A percentile compares a stretch with the other conserved stretches of the same genome.
Evolutionary conservation across 1,140 invertebrate genomes (phyloP).

Genomic region (Anastatus disparis): DNA sequence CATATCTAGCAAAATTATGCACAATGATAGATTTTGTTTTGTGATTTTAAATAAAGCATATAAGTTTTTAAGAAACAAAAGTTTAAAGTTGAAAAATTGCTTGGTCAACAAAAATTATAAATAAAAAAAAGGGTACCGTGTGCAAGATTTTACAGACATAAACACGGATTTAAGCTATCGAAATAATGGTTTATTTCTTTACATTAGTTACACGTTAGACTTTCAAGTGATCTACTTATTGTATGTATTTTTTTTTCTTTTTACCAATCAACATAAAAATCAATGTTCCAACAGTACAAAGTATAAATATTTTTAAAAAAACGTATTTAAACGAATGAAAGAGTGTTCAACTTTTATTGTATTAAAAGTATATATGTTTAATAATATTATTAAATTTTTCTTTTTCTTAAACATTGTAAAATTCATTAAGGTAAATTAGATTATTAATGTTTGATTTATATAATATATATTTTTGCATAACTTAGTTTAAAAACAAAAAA

Average conservation of each 20-base stretch:
- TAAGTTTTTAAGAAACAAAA: conserved; percentile 3
- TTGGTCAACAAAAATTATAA: conserved; percentile 2
- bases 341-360: conserved; percentile 24
- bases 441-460: conserved; percentile 31
- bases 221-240: conserved; percentile 16
- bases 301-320: conserved; percentile 26
- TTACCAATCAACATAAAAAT: conserved; percentile 17
- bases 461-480: conserved; percentile 33
- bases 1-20: conserved; percentile 5
- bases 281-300: conserved; percentile 36
- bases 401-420: conserved; percentile 24
- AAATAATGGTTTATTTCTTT: conserved; percentile 31
- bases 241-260: conserved; percentile 7
- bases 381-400: conserved; percentile 6
- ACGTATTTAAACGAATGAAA: conserved; percentile 27
- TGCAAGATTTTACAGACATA: conserved; percentile 23
- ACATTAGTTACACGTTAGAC: neutral
- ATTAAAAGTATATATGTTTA: conserved; percentile 21
- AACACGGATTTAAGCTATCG: conserved; percentile 34
- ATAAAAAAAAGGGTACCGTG: too few relatives aligned
- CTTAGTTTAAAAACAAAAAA: conserved; percentile 6
- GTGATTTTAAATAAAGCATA: conserved; percentile 12
- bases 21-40: neutral
- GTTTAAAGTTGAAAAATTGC: conserved; percentile 34
- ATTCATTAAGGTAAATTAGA: conserved; percentile 32